A percentile compares a stretch with the other conserved stretches of the same genome.
Conservation (phyloP, 2,888 invertebrate species). For the Ypsolopha scabrella region DNA sequence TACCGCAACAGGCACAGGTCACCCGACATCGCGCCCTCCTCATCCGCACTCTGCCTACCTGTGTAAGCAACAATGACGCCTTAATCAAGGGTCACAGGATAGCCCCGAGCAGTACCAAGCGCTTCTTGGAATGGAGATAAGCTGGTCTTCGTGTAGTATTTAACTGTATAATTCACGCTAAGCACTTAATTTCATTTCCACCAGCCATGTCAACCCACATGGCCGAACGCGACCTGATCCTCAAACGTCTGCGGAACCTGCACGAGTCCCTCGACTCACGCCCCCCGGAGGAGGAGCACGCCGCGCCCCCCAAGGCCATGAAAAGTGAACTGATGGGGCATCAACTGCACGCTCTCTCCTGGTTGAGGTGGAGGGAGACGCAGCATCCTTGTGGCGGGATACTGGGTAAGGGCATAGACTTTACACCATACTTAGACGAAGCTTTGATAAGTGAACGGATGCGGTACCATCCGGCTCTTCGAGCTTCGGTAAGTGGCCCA, state of each 20-base stretch:
- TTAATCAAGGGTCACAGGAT: too few relatives aligned
- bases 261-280: conserved; percentile 78
- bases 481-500: too few relatives aligned
- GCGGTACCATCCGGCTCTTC: too few relatives aligned
- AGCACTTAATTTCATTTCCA: not conserved
- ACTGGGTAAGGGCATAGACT: conserved; percentile 67
- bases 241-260: conserved; percentile 78
- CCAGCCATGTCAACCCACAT: conserved; percentile 76
- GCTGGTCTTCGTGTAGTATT: too few relatives aligned
- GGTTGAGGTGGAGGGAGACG: conserved; percentile 92
- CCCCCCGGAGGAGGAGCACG: conserved; percentile 71
- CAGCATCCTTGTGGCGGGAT: conserved; percentile 90
- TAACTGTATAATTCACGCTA: too few relatives aligned
- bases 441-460: too few relatives aligned
- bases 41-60: too few relatives aligned
- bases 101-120: too few relatives aligned
- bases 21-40: too few relatives aligned
- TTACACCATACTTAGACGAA: not conserved
- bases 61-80: too few relatives aligned
- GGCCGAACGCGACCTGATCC: conserved; percentile 75
- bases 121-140: too few relatives aligned
- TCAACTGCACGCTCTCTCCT: conserved; percentile 87
- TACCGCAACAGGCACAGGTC: too few relatives aligned
- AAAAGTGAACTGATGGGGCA: conserved; percentile 81
- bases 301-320: conserved; percentile 73